Percentiles rank a stretch among this genome's conserved stretches.
These are phyloP conservation scores for Podabrus alpinus DNA, from an alignment of 2,888 invertebrate genomes.

Conservation along the genomic window DNA sequence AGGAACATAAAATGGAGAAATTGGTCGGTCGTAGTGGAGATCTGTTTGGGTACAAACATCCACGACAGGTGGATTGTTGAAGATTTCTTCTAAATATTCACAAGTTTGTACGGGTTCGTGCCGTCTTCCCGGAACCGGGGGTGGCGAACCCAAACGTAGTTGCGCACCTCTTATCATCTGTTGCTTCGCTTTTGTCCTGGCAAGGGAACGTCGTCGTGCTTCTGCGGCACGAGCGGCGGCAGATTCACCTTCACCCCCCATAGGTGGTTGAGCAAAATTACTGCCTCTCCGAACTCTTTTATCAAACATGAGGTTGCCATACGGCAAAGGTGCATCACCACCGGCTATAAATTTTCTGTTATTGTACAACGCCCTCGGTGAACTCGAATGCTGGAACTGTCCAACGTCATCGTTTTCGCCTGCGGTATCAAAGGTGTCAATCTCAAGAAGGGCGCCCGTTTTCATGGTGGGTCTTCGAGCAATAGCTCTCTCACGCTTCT, in stretches of 20 bases:
- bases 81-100: slow-evolving; percentile 82
- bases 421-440: slow-evolving; percentile 4
- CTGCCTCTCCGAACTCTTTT: not conserved
- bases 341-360: slow-evolving; percentile 59
- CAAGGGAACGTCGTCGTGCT: slow-evolving; percentile 73
- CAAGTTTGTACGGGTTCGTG: slow-evolving; percentile 92
- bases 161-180: slow-evolving; percentile 58
- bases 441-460: slow-evolving; percentile 21
- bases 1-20: slow-evolving; percentile 61
- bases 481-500: slow-evolving; percentile 13
- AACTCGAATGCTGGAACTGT: slow-evolving; percentile 60
- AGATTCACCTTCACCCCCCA: slow-evolving; percentile 51
- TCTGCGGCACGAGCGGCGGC: slow-evolving; percentile 62
- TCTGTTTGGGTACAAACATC: slow-evolving; percentile 83
- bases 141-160: slow-evolving; percentile 70
- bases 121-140: slow-evolving; percentile 69
- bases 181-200: slow-evolving; percentile 70
- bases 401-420: not conserved
- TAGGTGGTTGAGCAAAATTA: not conserved
- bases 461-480: slow-evolving; percentile 24
- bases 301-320: not conserved
- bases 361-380: slow-evolving; percentile 64
- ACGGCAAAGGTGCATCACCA: slow-evolving; percentile 40
- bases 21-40: slow-evolving; percentile 80
- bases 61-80: slow-evolving; percentile 73